Evolutionary conservation across 2,888 invertebrate species (phyloP), one percentile per base, ranked within the genome.

Genomic region (Hetaerina titia): DNA sequence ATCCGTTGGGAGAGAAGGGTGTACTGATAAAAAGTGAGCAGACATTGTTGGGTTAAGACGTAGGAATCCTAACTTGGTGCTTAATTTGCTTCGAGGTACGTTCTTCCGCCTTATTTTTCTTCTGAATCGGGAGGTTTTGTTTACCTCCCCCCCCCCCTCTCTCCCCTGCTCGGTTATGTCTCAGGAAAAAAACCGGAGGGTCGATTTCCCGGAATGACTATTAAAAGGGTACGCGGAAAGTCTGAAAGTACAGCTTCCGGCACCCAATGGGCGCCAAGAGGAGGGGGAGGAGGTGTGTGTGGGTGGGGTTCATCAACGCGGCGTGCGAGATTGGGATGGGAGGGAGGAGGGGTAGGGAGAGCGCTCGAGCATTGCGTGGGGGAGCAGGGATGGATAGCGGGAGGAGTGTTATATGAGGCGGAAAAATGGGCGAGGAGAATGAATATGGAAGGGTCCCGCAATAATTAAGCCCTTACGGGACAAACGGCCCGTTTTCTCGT

Each of bases 401-500:
- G 69, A 7, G 22, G 81, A 11, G 81, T 31, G 81, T 81, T 81
- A 31, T 69, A 69, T 69, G 31, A 25, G 81, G 25, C 13, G 31
- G 81, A 81, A 81, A 45, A 81, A 81, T 81, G 31, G 81, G 31
- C 4, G 81, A 31, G 81, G 31, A 8, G 25, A 31, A 31, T 81
- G 81, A 81, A 81, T 81, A 81, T 31, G 81, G 81, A 25, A 81
- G 81, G 25, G 31, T 31, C 31, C 31, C 25, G 81, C 81, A 81
- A 81, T 81, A 81, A 81, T 81, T 25, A 81, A 81, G 81, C 81
- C 25, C 81, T 81, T 81, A 81, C 81, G 81, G 81, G 31, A 31
- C 31, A 31, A 25, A 31, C 25, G 25, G 25, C 81, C 25, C 31
- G 81, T 31, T 81, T 81, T 31, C 81, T 81, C 31, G 81, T 81